Evolutionary conservation across 2,888 invertebrate species (phyloP).

Genomic region (Halocaridina rubra): DNA sequence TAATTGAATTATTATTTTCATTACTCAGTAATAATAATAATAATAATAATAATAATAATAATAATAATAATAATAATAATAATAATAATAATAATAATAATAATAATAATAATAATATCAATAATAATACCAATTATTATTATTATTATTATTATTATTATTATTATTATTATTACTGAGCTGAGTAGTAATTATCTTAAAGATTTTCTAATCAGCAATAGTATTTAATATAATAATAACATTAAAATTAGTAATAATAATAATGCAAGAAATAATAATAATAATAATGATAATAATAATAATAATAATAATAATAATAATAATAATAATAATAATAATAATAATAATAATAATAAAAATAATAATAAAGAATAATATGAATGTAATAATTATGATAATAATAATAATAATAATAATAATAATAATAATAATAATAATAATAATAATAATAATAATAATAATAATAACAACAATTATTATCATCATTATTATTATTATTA

Average conservation of each 20-base stretch:
- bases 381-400: neutral
- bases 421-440: neutral
- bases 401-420: neutral
- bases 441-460: neutral
- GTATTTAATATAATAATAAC: neutral
- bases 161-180: too few species aligned
- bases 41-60: neutral
- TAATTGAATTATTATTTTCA: neutral
- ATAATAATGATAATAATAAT: too few species aligned
- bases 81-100: neutral
- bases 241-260: neutral
- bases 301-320: too few species aligned
- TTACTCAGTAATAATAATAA: neutral
- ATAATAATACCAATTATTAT: too few species aligned
- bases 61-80: neutral
- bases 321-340: too few species aligned
- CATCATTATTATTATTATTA: too few species aligned
- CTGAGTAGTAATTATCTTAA: neutral
- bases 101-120: neutral
- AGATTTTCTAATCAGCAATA: too few species aligned
- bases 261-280: too few species aligned
- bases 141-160: too few species aligned
- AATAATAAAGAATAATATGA: too few species aligned
- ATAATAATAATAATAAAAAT: too few species aligned
- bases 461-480: too few species aligned